Evolutionary conservation across 2,888 invertebrate genomes (phyloP), one percentile per base, ranked within the genome.

Genomic region (Scelioninae gen. 2): DNA sequence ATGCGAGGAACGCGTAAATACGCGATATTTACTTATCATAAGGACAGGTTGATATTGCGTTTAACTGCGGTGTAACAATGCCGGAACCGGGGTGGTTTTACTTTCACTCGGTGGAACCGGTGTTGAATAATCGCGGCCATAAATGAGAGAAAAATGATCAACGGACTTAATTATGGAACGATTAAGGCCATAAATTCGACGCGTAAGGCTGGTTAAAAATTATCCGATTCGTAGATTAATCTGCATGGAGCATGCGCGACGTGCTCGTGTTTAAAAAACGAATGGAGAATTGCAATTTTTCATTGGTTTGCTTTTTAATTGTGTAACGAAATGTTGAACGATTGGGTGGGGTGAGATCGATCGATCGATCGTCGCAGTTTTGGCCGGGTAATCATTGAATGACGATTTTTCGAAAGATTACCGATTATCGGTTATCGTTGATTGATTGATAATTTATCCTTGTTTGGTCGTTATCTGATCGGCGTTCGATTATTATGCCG

Each of bases 11-110:
- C 50, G n/a, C n/a, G 50, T 53, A 72, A 65, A 61, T 61, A 60
- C 61, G 28, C 33, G 65, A 60, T 67, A 73, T 73, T 73, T 73
- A 67, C 67, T 73, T 73, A 73, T 67, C 61, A 67, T 67, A 67
- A 67, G 61, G 61, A 63, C 72, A 73, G 61, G 72, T 67, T 65
- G 50, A 55, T 73, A 50, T 50, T 61, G 55, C 48, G 48, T 64
- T 71, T 71, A 55, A 46, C 39, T 31, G 37, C 48, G 65, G 60
- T n/a, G n/a, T 53, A 65, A 72, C 60, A 72, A 72, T 60, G 43
- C 65, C 46, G 53, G 50, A 55, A 67, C 31, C 16, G 48, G 39
- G 52, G 43, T 60, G 52, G 43, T 60, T 65, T 72, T 65, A 46
- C 72, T 65, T 53, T 72, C 65, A 53, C 71, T 11, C 25, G 19